Conservation (phyloP, 2,888 invertebrate species). For the Physocephala rufipes region DNA sequence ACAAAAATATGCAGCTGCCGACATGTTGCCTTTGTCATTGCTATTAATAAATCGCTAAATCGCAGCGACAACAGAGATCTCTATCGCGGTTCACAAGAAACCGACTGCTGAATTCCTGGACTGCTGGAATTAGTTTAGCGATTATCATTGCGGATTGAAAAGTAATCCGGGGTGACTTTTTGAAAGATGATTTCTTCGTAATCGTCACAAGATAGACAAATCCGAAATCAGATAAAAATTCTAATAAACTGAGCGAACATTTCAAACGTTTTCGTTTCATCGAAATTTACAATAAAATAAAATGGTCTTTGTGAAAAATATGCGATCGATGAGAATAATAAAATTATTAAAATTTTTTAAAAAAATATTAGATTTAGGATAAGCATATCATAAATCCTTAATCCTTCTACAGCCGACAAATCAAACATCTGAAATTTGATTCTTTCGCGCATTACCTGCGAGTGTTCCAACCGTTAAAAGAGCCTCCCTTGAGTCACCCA, state of each 20-base stretch:
- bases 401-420: no score
- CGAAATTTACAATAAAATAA: neutral
- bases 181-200: conserved; percentile 11
- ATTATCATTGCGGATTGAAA: conserved; percentile 8
- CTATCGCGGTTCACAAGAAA: conserved; percentile 24
- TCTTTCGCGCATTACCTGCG: neutral
- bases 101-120: no score
- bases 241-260: neutral
- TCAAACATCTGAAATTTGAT: neutral
- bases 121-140: conserved; percentile 8
- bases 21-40: no score
- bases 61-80: conserved; percentile 3
- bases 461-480: no score
- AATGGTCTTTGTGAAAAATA: neutral
- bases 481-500: no score
- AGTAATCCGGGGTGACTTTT: conserved; percentile 29
- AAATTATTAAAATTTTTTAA: no score
- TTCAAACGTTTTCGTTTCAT: neutral
- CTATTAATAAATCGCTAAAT: no score
- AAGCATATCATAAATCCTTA: no score
- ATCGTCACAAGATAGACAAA: conserved; percentile 13
- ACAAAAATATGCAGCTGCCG: no score
- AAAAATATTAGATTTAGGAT: no score
- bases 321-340: no score
- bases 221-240: conserved; percentile 6